phyloP scores from a whole-genome alignment of 1,140 invertebrate genomes.

The Zeugodacus cucurbitae region DNA sequence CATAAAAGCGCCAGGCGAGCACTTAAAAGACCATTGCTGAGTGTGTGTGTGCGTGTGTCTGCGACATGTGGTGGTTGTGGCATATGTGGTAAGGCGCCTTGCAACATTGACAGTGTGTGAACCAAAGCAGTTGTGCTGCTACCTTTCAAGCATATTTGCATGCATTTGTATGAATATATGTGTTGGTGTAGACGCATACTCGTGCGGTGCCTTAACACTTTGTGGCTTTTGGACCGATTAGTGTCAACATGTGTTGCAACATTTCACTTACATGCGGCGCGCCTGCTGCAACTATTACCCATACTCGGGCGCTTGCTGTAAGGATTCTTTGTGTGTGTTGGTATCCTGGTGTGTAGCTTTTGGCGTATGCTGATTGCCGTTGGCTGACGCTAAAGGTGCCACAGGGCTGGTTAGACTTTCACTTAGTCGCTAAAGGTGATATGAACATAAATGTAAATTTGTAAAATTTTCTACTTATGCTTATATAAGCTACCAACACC shows the following conservation, averaged over 20 bases:
- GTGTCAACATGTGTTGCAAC: constrained; percentile 38
- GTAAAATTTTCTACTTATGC: neutral
- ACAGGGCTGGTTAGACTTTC: neutral
- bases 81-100: neutral
- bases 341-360: neutral
- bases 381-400: neutral
- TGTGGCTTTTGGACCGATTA: constrained; percentile 31
- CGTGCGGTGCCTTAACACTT: neutral
- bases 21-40: neutral
- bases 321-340: neutral
- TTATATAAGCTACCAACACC: neutral
- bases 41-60: neutral
- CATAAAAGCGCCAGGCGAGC: neutral
- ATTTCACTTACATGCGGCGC: constrained; percentile 22
- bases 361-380: neutral
- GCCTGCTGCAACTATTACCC: constrained; percentile 9
- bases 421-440: too few species aligned
- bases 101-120: constrained; percentile 24
- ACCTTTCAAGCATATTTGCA: neutral
- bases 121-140: constrained; percentile 10
- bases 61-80: constrained; percentile 18
- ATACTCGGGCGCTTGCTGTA: neutral
- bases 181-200: neutral
- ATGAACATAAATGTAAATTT: too few species aligned
- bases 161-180: neutral